Base-by-base conservation (phyloP, 2,888 invertebrate genomes). In the Coleophora deauratella region DNA sequence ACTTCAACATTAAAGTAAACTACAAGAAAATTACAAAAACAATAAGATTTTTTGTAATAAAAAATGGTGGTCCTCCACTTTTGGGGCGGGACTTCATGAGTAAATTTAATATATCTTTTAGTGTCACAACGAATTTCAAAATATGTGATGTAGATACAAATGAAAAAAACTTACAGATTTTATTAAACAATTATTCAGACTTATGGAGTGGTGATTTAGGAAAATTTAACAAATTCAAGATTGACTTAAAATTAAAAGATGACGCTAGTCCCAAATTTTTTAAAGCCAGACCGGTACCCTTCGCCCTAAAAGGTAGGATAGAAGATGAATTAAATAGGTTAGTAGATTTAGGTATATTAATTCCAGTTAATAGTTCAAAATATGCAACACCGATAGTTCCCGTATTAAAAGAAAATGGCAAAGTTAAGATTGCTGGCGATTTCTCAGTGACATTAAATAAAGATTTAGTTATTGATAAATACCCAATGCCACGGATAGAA, bases 51-150 rank as follows among this genome's bases (percentile, higher is more conserved):
- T 38, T 12, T 33, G 38, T 38, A 9, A 12, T 38, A 21, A 10
- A 32, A 33, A 33, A 33, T 38, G 38, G 42, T 21, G 38, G 42
- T 2, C 38, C 38, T 2, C 38, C 42, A 1, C 11, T 42, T 14
- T 27, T 42, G 9, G 42, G 42, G 9, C 14, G 42, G 2, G 42
- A 42, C 38, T 42, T 42, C 32, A 42, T 38, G 42, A 6, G 32
- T 2, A 11, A 7, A 14, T 42, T 42, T 15, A 33, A 35, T 9
- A 2, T 42, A 15, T 10, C 3, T 13, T 14, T 38, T 35, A 30
- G 35, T 7, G 6, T 8, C 2, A 14, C 30, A n/a, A 21, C 4
- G 27, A 38, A 35, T 15, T n/a, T n/a, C n/a, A n/a, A n/a, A n/a
- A n/a, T n/a, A n/a, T n/a, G 27, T 21, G 21, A 35, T 32, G 11